Evolutionary conservation across 2,113 vertebrate genomes (phyloP).

Genomic region (Onychostoma macrolepis): DNA sequence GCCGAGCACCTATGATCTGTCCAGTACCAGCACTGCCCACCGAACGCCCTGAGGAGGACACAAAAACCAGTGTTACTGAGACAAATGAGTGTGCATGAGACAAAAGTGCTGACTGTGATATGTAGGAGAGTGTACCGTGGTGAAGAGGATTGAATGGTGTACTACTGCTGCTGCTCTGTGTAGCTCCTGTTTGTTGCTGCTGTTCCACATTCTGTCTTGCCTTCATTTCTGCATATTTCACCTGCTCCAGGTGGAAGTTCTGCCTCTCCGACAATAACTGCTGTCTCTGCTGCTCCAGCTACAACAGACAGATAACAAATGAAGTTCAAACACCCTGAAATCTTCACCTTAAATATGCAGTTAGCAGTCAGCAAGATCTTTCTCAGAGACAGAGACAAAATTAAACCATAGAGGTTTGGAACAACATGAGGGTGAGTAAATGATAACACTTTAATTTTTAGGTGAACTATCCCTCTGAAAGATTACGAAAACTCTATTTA

Average conservation of each 20-base stretch:
- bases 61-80: conserved; percentile 59
- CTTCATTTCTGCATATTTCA: conserved; percentile 90
- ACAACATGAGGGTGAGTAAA: neutral
- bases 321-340: neutral
- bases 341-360: neutral
- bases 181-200: conserved; percentile 78
- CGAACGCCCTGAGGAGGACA: conserved; percentile 76
- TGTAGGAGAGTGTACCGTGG: conserved; percentile 39
- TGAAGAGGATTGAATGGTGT: conserved; percentile 67
- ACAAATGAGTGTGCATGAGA: neutral
- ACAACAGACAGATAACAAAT: conserved; percentile 36
- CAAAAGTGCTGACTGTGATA: neutral
- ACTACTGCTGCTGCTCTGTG: conserved; percentile 62
- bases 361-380: neutral
- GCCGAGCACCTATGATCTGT: conserved; percentile 78
- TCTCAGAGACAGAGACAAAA: neutral
- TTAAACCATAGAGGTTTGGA: neutral
- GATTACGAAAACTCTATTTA: neutral
- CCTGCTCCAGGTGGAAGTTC: conserved; percentile 96
- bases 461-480: neutral
- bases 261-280: conserved; percentile 93
- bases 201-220: conserved; percentile 91
- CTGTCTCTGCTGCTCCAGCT: conserved; percentile 96
- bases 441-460: neutral
- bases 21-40: conserved; percentile 69